Evolutionary conservation across 2,797 vertebrate genomes (phyloP).

Genomic region (Helicolenus hilgendorfi): DNA sequence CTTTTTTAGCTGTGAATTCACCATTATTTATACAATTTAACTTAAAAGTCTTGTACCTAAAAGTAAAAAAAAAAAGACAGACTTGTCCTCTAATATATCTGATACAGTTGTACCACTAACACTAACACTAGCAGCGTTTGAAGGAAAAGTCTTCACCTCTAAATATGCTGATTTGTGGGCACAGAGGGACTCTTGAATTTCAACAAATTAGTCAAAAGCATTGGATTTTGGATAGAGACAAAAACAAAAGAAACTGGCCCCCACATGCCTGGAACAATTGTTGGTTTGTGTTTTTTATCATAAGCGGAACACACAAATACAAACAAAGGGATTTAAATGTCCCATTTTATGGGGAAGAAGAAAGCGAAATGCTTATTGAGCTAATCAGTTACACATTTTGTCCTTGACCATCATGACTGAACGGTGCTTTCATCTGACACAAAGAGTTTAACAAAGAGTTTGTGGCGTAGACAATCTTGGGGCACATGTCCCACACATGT

Average conservation of each 20-base stretch:
- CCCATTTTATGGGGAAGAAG: neutral
- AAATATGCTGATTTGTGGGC: neutral
- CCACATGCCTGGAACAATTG: neutral
- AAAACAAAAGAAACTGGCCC: neutral
- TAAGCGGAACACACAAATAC: neutral
- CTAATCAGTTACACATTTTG: slow-evolving; percentile 36
- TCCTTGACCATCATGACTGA: neutral
- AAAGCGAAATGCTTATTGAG: neutral
- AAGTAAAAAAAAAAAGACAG: neutral
- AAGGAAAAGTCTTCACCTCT: neutral
- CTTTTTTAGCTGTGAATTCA: neutral
- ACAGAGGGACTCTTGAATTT: neutral
- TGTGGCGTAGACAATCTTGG: neutral
- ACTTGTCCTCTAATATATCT: neutral
- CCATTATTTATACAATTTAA: neutral
- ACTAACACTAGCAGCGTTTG: neutral
- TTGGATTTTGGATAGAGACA: neutral
- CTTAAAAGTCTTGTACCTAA: neutral
- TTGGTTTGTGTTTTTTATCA: slow-evolving; percentile 19
- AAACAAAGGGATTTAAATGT: neutral
- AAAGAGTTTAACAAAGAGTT: neutral
- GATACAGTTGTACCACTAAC: neutral
- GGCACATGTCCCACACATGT: neutral
- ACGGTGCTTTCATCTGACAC: slow-evolving; percentile 1
- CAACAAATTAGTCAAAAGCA: neutral